A percentile compares a stretch with the other conserved stretches of the same genome.
phyloP scores from a whole-genome alignment of 30 jellyfish, hydroid and myxozoan genomes.

The Cassiopea andromeda region DNA sequence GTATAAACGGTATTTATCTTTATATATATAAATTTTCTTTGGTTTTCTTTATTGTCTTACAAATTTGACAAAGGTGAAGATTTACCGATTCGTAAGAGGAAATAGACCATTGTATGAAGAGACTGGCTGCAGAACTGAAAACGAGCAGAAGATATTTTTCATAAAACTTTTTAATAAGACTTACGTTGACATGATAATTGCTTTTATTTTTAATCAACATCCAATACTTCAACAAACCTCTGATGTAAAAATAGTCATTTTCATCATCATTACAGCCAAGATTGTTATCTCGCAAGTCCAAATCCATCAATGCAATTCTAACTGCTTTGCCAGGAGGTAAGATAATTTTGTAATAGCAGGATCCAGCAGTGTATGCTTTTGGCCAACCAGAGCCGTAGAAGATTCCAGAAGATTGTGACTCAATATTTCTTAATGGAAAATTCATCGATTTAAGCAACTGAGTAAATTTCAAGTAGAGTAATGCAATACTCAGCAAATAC shows the following conservation, averaged over 20 bases:
- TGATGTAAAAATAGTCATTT: background rate
- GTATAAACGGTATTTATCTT: too few species aligned
- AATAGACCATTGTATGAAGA: too few species aligned
- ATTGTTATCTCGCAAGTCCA: background rate
- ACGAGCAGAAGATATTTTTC: too few species aligned
- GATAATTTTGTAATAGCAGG: background rate
- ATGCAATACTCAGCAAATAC: too few species aligned
- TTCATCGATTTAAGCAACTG: background rate
- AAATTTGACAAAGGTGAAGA: too few species aligned
- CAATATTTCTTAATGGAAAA: background rate
- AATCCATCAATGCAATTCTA: background rate
- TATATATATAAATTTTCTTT: too few species aligned
- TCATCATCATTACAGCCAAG: background rate
- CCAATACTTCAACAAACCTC: background rate
- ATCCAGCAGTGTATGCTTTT: background rate
- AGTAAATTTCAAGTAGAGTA: background rate
- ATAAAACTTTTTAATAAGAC: too few species aligned
- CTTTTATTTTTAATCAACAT: background rate
- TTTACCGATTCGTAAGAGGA: too few species aligned
- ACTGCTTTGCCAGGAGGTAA: background rate
- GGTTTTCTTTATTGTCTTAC: too few species aligned
- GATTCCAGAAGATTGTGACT: background rate
- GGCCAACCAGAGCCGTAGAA: conserved; percentile 22
- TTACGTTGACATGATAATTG: too few species aligned
- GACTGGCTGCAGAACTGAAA: too few species aligned